Evolutionary conservation across 2,888 invertebrate genomes (phyloP).

Genomic region (Orthonevra nobilis): DNA sequence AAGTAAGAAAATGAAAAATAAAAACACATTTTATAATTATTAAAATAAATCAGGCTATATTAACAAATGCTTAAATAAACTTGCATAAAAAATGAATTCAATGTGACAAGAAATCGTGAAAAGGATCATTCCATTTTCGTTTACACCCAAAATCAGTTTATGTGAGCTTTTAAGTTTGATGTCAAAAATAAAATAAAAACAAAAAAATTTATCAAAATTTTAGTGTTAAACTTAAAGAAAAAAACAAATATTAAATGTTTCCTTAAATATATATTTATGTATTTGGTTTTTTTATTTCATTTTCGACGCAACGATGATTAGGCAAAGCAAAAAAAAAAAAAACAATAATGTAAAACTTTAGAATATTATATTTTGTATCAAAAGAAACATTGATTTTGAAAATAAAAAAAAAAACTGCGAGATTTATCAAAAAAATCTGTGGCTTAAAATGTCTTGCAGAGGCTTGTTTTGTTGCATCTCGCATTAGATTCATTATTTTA

Average conservation of each 20-base stretch:
- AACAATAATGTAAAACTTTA: conserved; percentile 33
- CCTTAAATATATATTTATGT: conserved; percentile 33
- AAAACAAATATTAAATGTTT: conserved; percentile 5
- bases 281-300: conserved; percentile 21
- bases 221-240: conserved; percentile 30
- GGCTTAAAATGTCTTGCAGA: conserved; percentile 17
- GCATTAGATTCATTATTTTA: conserved; percentile 18
- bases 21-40: conserved; percentile 48
- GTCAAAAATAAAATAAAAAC: conserved; percentile 29
- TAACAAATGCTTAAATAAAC: conserved; percentile 40
- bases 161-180: conserved; percentile 46
- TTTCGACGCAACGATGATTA: conserved; percentile 58
- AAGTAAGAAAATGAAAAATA: conserved; percentile 58
- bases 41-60: conserved; percentile 36
- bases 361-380: conserved; percentile 58
- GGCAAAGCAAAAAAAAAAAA: conserved; percentile 31
- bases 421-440: conserved; percentile 27
- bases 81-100: conserved; percentile 20
- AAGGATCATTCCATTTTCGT: conserved; percentile 14
- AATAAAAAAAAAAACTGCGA: conserved; percentile 7
- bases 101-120: conserved; percentile 48
- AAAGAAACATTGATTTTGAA: conserved; percentile 1
- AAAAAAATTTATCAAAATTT: conserved; percentile 1
- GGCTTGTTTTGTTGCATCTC: conserved; percentile 22
- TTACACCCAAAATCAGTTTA: conserved; percentile 36